Conservation (phyloP, 2,113 vertebrate genomes). For the Xiphophorus hellerii region DNA sequence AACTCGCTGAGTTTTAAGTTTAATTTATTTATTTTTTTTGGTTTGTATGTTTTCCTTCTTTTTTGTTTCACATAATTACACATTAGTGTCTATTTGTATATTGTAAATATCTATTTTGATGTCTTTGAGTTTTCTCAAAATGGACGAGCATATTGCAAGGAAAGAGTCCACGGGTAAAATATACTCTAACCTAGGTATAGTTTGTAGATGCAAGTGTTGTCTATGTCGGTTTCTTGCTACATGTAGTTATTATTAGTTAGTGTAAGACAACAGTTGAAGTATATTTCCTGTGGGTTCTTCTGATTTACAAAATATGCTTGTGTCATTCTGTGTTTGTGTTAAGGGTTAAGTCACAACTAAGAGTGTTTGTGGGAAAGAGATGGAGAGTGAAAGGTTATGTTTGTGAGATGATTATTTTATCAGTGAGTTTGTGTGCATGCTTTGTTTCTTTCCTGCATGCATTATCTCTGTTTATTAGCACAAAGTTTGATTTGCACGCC, state of each 20-base stretch:
- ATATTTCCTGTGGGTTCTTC: constrained; percentile 85
- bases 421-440: constrained; percentile 62
- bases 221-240: constrained; percentile 17
- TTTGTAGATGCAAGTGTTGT: constrained; percentile 40
- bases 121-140: constrained; percentile 59
- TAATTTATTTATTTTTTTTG: constrained; percentile 9
- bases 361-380: constrained; percentile 16
- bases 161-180: constrained; percentile 83
- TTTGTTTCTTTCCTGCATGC: constrained; percentile 55
- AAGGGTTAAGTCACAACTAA: constrained; percentile 37
- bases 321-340: constrained; percentile 71
- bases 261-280: constrained; percentile 46
- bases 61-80: constrained; percentile 44
- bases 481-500: constrained; percentile 33
- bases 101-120: constrained; percentile 53
- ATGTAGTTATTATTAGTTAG: constrained; percentile 39
- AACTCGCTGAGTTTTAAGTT: constrained; percentile 61
- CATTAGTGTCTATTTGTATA: constrained; percentile 52
- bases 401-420: constrained; percentile 22
- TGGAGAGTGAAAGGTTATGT: constrained; percentile 18
- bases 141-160: constrained; percentile 73
- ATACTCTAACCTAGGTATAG: constrained; percentile 39
- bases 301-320: constrained; percentile 71
- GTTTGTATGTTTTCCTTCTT: constrained; percentile 31
- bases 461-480: constrained; percentile 39